phyloP scores from a whole-genome alignment of 1,140 invertebrate species.

The Andrena cerasifolii region DNA sequence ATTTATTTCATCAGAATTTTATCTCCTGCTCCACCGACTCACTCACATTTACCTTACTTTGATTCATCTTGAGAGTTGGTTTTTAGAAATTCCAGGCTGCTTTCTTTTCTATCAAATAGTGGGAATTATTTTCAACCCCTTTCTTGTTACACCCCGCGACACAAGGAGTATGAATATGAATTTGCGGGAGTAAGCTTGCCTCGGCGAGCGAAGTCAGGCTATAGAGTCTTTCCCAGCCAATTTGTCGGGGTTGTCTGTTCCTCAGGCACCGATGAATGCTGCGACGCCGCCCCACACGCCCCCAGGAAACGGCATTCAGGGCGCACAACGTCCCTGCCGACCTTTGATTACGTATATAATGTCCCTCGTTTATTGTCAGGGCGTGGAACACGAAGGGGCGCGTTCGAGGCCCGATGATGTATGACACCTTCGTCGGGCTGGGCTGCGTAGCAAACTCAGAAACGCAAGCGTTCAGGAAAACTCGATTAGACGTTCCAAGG shows the following conservation, averaged over 20 bases:
- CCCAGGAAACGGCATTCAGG: slow-evolving; percentile 69
- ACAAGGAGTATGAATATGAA: no score
- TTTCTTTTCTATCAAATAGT: no score
- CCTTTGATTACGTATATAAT: slow-evolving; percentile 67
- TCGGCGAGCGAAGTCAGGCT: no score
- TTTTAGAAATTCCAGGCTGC: no score
- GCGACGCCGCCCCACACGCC: slow-evolving; percentile 54
- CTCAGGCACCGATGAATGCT: slow-evolving; percentile 61
- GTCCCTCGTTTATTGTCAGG: slow-evolving; percentile 70
- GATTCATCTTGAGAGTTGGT: no score
- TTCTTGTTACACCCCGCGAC: no score
- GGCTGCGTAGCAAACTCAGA: not conserved
- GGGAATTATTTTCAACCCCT: no score
- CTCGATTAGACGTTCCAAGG: slow-evolving; percentile 8
- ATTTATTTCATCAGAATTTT: no score
- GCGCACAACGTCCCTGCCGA: slow-evolving; percentile 66
- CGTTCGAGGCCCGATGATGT: slow-evolving; percentile 45
- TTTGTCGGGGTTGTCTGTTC: slow-evolving; percentile 65
- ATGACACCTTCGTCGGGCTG: slow-evolving; percentile 33
- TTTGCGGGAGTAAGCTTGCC: no score
- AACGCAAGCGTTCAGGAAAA: slow-evolving; percentile 29
- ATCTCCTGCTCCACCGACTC: no score
- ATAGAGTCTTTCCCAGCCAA: slow-evolving; percentile 69
- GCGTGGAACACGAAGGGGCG: slow-evolving; percentile 53
- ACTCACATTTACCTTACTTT: no score